phyloP scores from a whole-genome alignment of 2,113 vertebrate genomes.

The Himantopus leucocephalus region DNA sequence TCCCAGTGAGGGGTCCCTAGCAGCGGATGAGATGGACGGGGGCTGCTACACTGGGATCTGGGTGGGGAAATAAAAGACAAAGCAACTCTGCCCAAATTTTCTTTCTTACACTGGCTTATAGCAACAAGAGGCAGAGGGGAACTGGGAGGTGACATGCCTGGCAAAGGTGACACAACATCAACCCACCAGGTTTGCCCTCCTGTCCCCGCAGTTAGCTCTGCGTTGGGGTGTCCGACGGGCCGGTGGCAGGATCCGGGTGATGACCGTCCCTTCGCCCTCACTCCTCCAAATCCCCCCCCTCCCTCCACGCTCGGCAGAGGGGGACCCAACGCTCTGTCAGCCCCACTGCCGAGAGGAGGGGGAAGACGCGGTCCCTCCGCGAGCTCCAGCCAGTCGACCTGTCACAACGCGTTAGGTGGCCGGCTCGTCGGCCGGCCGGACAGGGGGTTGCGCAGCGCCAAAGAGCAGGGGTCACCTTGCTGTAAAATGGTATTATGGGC shows the following conservation, averaged over 20 bases:
- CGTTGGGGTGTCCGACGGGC: fast-evolving
- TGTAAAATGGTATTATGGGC: background rate
- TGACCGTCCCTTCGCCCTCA: background rate
- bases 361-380: fast-evolving
- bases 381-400: background rate
- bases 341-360: background rate
- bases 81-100: background rate
- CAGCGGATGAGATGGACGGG: fast-evolving
- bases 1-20: fast-evolving
- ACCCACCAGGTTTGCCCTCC: background rate
- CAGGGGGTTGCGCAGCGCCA: background rate
- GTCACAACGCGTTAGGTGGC: background rate
- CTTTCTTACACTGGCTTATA: background rate
- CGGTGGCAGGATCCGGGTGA: fast-evolving
- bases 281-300: background rate
- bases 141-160: background rate
- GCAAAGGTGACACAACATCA: background rate
- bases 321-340: background rate
- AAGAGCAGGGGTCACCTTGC: conserved; percentile 46
- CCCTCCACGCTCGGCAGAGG: fast-evolving
- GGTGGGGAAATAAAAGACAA: background rate
- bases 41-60: fast-evolving
- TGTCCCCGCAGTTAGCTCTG: fast-evolving
- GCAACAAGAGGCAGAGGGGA: background rate
- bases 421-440: fast-evolving